These are phyloP conservation scores for Alviniconcha strummeri DNA, from an alignment of 2,888 invertebrate genomes.

Conservation along the genomic window DNA sequence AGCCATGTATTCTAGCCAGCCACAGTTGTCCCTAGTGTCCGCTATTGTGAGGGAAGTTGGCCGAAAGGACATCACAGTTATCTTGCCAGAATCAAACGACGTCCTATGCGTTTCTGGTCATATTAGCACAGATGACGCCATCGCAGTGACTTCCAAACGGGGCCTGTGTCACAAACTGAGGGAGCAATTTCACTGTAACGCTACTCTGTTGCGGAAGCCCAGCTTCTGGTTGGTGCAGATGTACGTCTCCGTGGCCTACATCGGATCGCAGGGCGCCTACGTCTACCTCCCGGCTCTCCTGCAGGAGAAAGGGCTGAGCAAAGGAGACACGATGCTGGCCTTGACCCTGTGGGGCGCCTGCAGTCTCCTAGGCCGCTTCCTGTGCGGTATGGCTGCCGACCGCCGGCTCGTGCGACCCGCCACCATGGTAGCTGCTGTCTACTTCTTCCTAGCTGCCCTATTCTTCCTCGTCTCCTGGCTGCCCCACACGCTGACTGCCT, in stretches of 20 bases:
- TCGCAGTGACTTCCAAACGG: no score
- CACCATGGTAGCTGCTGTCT: background rate
- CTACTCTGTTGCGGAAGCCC: constrained; percentile 3
- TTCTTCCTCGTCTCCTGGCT: background rate
- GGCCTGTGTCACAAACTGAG: no score
- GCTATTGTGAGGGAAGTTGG: constrained; percentile 7
- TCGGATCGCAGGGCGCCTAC: background rate
- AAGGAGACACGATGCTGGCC: background rate
- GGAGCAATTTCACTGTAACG: no score
- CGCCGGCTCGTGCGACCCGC: background rate
- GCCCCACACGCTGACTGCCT: background rate
- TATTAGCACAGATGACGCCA: no score
- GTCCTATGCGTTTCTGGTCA: no score
- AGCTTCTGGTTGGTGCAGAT: constrained; percentile 17
- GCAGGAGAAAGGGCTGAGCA: constrained; percentile 8
- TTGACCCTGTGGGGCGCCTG: constrained; percentile 6
- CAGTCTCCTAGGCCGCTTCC: constrained; percentile 13
- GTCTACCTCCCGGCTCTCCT: background rate
- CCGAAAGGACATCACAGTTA: no score
- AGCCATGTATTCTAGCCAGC: constrained; percentile 14
- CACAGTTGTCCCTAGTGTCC: background rate
- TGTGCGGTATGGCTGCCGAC: background rate
- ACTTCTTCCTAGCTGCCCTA: background rate
- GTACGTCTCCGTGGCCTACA: background rate
- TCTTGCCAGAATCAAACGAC: no score